Base-by-base conservation (phyloP, 2,797 vertebrate genomes). In the Gymnodraco acuticeps region DNA sequence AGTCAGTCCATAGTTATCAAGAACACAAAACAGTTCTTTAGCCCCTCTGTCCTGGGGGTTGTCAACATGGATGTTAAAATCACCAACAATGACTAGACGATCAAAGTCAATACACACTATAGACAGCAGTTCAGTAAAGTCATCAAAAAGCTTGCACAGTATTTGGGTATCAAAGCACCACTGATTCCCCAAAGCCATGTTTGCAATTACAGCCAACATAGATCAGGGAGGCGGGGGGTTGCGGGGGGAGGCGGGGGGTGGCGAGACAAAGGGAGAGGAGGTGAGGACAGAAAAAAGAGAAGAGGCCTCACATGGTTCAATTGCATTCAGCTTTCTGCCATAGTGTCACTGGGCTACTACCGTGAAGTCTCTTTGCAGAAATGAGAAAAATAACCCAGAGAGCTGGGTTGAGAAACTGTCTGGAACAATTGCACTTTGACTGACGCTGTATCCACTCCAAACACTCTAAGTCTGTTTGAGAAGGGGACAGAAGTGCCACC, bases 161-260 rank as follows among this genome's bases (percentile, higher is more conserved):
- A n/a, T n/a, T n/a, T n/a, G n/a, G n/a, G n/a, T n/a, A 81, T 60
- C 63, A 59, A 86, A 83, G 65, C n/a, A 48, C 65, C 63, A 52
- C 73, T 56, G 77, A 84, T 78, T 86, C 79, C 84, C 82, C 61
- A 87, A 81, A 92, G 84, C 66, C 62, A 70, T 87, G 84, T 85
- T 88, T 85, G 77, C 86, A 91, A 93, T 92, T 91, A 92, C 71
- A 87, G 67, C 56, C 56, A 78, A 80, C 69, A 75, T 65, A 59
- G 70, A 70, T 77, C 8, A 2, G 15, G 50, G 45, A 77, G 51
- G 64, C 64, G 64, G 50, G 67, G 64, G 42, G 47, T 48, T 52
- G 71, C 3, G 62, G n/a, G n/a, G 15, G 50, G 45, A 77, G 51
- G 64, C 64, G 64, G 50, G 67, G 64, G 42, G 47, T 48, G 52